phyloP scores from a whole-genome alignment of 92 coral and sea anemone genomes.

The Isaurus tuberculatus region DNA sequence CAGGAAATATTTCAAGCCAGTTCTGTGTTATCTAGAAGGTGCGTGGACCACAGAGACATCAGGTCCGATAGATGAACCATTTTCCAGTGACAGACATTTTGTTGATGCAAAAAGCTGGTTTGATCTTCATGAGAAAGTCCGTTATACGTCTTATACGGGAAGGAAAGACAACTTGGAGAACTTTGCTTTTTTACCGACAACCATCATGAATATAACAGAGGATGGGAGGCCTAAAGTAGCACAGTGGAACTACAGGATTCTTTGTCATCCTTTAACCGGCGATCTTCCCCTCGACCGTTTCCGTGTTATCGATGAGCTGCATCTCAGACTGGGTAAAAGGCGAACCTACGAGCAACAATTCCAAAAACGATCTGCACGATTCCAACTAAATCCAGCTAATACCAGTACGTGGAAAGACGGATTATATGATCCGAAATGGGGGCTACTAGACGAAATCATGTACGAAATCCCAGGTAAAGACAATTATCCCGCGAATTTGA shows the following conservation, averaged over 20 bases:
- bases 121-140: slow-evolving; percentile 78
- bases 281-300: slow-evolving; percentile 73
- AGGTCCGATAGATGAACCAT: slow-evolving; percentile 71
- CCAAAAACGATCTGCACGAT: slow-evolving; percentile 69
- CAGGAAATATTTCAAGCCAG: slow-evolving; percentile 86
- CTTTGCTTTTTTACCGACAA: slow-evolving; percentile 74
- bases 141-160: slow-evolving; percentile 80
- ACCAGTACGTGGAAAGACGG: slow-evolving; percentile 57
- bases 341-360: slow-evolving; percentile 62
- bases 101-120: slow-evolving; percentile 77
- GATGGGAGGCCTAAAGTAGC: slow-evolving; percentile 61
- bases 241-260: slow-evolving; percentile 82
- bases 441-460: slow-evolving; percentile 59
- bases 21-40: slow-evolving; percentile 83
- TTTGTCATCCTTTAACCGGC: slow-evolving; percentile 70
- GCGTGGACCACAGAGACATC: slow-evolving; percentile 72
- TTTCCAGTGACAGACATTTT: slow-evolving; percentile 84
- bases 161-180: slow-evolving; percentile 78
- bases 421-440: neutral
- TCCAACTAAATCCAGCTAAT: slow-evolving; percentile 77
- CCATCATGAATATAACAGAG: slow-evolving; percentile 66
- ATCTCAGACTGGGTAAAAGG: slow-evolving; percentile 51
- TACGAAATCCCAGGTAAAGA: slow-evolving; percentile 78
- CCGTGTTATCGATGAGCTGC: slow-evolving; percentile 74
- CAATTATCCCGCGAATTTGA: slow-evolving; percentile 56